Evolutionary conservation across 92 coral and sea anemone genomes (phyloP).

Genomic region (Porites divaricata): DNA sequence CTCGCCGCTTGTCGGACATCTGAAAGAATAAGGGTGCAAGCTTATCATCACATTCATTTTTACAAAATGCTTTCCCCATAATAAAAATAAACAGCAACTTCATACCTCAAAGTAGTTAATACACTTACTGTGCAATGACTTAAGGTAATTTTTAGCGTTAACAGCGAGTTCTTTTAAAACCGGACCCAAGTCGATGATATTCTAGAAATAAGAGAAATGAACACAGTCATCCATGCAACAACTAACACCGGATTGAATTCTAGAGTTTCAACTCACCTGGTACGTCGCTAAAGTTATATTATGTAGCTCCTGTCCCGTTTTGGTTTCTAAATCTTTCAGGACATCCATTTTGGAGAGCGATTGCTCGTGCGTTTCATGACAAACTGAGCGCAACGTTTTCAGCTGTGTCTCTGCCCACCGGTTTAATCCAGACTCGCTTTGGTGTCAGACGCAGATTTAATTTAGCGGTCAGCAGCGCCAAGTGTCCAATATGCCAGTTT

Average conservation of each 20-base stretch:
- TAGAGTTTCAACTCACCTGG: constrained; percentile 61
- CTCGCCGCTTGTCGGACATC: constrained; percentile 73
- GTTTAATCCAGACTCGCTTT: constrained; percentile 21
- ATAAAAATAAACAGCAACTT: not conserved
- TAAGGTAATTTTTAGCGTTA: constrained; percentile 85
- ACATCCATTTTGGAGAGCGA: constrained; percentile 13
- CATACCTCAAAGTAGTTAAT: not conserved
- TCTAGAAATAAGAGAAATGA: constrained; percentile 57
- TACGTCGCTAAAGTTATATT: constrained; percentile 68
- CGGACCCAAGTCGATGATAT: constrained; percentile 83
- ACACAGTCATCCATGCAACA: not conserved
- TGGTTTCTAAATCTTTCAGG: constrained; percentile 56
- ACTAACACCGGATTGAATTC: not conserved
- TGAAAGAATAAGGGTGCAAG: constrained; percentile 23
- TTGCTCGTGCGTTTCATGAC: constrained; percentile 1
- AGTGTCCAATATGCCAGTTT: not conserved
- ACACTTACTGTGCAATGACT: constrained; percentile 90
- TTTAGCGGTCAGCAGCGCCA: constrained; percentile 37
- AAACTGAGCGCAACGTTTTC: not conserved
- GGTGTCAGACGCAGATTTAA: not conserved
- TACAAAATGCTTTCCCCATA: too few species aligned
- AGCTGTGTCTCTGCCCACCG: not conserved
- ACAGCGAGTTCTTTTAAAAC: constrained; percentile 82
- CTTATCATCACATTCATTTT: too few species aligned
- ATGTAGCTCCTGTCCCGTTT: constrained; percentile 71